Percentiles rank a stretch among this genome's conserved stretches.
Evolutionary conservation across 2,888 invertebrate genomes (phyloP).

Genomic region (Branchipolynoe longqiensis): DNA sequence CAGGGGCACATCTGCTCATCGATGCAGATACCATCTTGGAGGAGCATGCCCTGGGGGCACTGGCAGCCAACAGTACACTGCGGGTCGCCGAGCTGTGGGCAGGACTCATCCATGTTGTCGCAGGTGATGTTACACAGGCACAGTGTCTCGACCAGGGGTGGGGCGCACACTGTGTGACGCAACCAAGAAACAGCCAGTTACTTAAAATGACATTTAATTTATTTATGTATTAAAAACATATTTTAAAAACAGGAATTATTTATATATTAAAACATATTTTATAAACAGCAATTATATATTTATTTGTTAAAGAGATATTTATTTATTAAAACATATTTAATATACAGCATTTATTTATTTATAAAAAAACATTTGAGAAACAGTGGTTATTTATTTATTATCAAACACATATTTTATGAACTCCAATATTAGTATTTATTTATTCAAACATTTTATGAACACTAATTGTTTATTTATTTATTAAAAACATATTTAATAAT

Average conservation of each 20-base stretch:
- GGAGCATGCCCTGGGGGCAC: constrained; percentile 61
- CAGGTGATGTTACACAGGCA: constrained; percentile 64
- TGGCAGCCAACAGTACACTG: constrained; percentile 62
- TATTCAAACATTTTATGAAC: too few relatives aligned
- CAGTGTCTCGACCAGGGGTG: constrained; percentile 54
- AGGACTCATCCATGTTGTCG: constrained; percentile 56
- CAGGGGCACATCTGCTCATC: constrained; percentile 60
- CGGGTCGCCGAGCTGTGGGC: constrained; percentile 47
- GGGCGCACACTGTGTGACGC: constrained; percentile 57
- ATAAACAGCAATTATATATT: too few relatives aligned
- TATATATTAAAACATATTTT: too few relatives aligned
- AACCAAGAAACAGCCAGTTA: too few relatives aligned
- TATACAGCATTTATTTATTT: too few relatives aligned
- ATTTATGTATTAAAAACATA: not conserved
- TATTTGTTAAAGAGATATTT: too few relatives aligned
- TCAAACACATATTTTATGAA: too few relatives aligned
- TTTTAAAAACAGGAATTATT: not conserved
- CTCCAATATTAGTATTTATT: too few relatives aligned
- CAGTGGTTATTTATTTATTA: too few relatives aligned
- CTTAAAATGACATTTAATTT: not conserved
- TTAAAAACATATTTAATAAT: too few relatives aligned
- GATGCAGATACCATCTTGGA: constrained; percentile 62
- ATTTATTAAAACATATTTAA: not conserved
- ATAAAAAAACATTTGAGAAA: not conserved
- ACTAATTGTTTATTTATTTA: too few relatives aligned